Evolutionary conservation across 2,113 vertebrate species (phyloP).

Genomic region (Scopus umbretta): DNA sequence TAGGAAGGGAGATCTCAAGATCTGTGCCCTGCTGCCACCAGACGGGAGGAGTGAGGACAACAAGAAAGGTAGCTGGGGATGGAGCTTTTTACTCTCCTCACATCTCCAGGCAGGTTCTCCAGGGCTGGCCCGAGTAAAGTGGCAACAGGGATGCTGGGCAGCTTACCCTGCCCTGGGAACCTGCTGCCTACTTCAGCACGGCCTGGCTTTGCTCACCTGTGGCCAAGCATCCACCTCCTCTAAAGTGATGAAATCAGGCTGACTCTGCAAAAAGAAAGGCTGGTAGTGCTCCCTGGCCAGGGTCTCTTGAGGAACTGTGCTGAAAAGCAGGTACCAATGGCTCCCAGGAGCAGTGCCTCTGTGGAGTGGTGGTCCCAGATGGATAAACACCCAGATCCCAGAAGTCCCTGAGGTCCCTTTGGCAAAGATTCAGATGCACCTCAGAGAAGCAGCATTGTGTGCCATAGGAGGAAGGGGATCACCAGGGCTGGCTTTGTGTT

Average conservation of each 20-base stretch:
- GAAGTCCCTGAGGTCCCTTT: not conserved
- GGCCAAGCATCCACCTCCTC: not conserved
- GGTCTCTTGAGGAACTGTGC: not conserved
- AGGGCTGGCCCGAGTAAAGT: not conserved
- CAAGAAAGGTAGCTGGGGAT: not conserved
- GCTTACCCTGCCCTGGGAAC: not conserved
- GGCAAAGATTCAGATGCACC: not conserved
- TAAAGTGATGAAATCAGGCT: no score
- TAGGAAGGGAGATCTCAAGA: not conserved
- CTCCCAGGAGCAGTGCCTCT: not conserved
- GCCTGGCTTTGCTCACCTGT: not conserved
- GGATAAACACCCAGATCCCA: no score
- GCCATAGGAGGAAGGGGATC: not conserved
- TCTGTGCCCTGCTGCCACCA: not conserved
- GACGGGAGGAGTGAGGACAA: not conserved
- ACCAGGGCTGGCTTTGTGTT: not conserved
- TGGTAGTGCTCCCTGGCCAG: not conserved
- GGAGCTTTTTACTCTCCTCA: not conserved
- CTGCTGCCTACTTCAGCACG: not conserved
- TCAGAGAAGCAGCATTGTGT: accelerated
- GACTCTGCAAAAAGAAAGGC: not conserved
- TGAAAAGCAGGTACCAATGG: not conserved
- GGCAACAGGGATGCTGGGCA: accelerated
- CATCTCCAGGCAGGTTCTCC: not conserved
- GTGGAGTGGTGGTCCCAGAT: not conserved